Evolutionary conservation across 92 coral and sea anemone species (phyloP), one percentile per base, ranked within the genome.

Genomic region (Montipora capitata): DNA sequence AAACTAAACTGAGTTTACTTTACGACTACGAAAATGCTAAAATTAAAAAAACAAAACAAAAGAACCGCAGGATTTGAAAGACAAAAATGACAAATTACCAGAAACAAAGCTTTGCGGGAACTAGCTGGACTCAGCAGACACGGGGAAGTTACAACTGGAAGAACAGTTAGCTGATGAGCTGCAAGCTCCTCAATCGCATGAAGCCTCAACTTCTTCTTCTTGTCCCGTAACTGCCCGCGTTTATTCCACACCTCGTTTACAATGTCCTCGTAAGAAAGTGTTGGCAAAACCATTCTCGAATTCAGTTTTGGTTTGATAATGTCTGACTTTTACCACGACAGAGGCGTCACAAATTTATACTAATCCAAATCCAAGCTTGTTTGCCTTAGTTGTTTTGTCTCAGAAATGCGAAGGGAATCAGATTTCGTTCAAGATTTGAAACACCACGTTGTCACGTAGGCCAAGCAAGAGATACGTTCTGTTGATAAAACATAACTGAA

Each of bases 161-260:
- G 79, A 27, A 73, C 78, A 44, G 72, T 63, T 59, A 80, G 44
- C 76, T 80, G 85, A 44, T 58, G 87, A 6, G 58, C 79, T 10
- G 87, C 87, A 6, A 72, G 70, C 35, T 81, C 70, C 42, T 81
- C 77, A 52, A 81, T 81, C 40, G 59, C 78, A 11, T 81, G 78
- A 1, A 81, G 59, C 15, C 79, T 18, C 20, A 18, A 38, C 39
- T 14, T 17, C 20, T 82, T 78, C 39, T 69, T 78, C 16, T 35
- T 58, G 14, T 82, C 69, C 48, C 57, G n/a, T 69, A 6, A 66
- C 76, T 72, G 27, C 17, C 79, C 71, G 2, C 43, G 61, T 82
- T 82, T 72, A 1, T 1, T 14, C 35, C 45, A 17, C 3, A 77
- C 14, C 38, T 82, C 79, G 15, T 43, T 68, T 10, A 42, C 12